Evolutionary conservation across 2,888 invertebrate genomes (phyloP).

Genomic region (Andrena marginata): DNA sequence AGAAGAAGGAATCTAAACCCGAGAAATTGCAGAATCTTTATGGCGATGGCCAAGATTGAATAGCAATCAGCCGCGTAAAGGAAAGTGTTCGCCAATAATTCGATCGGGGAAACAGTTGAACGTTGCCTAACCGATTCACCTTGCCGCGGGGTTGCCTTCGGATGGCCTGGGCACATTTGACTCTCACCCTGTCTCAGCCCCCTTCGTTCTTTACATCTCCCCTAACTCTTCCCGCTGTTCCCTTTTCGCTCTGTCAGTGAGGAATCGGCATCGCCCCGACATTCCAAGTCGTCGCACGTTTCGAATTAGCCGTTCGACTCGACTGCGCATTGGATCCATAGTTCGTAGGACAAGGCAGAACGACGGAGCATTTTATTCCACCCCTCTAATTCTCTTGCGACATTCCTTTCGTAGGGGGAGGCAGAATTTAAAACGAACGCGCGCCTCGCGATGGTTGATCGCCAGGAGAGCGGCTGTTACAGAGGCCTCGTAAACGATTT

Average conservation of each 20-base stretch:
- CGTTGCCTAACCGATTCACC: conserved; percentile 57
- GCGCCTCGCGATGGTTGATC: neutral
- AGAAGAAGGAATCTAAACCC: conserved; percentile 6
- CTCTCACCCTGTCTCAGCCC: conserved; percentile 1
- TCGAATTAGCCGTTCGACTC: conserved; percentile 83
- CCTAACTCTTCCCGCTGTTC: conserved; percentile 25
- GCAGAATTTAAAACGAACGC: conserved; percentile 6
- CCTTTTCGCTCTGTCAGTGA: conserved; percentile 56
- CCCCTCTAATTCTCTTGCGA: conserved; percentile 27
- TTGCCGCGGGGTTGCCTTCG: conserved; percentile 11
- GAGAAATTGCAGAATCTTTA: conserved; percentile 53
- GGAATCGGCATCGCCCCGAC: conserved; percentile 72
- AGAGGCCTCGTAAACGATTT: neutral
- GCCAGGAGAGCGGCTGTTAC: neutral
- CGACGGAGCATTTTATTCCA: conserved; percentile 58
- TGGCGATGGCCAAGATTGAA: conserved; percentile 55
- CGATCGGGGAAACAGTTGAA: conserved; percentile 55
- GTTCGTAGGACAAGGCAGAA: conserved; percentile 72
- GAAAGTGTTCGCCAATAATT: conserved; percentile 56
- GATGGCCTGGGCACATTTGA: conserved; percentile 29
- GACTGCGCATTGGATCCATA: conserved; percentile 81
- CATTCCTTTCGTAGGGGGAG: neutral
- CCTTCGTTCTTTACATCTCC: conserved; percentile 52
- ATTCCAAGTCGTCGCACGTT: conserved; percentile 83
- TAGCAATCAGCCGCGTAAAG: conserved; percentile 50